Base-by-base conservation (phyloP, 2,797 vertebrate species). In the Scleropages formosus region DNA sequence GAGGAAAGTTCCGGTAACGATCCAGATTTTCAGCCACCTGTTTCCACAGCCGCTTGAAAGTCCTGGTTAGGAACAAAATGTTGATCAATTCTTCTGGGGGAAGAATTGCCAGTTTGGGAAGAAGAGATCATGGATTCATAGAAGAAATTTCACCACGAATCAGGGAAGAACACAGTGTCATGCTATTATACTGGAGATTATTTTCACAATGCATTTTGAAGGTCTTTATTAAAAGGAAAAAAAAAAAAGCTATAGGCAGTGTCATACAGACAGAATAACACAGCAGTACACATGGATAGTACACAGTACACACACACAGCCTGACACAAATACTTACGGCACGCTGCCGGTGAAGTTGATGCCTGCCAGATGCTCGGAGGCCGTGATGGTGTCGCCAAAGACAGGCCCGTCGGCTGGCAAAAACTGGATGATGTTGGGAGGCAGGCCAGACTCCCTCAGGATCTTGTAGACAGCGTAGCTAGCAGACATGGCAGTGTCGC, bases 331-430 rank as follows among this genome's bases (percentile, higher is more conserved):
- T 60, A 83, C 94, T 77, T 85, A 95, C 97, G 94, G 95, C 65
- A 98, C 95, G 0, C 97, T 98, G 89, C 97, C 97, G 0, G 97
- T 98, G 91, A 99, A 99, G 85, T 97, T 99, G 89, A 99, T 89
- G 59, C 95, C 97, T 0, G 95, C 93, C 75, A 98, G 92, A 81
- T 98, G 95, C 80, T 94, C 84, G 0, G 96, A 98, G 81, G 91
- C 77, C 1, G 95, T 97, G 80, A 98, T 8, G 0, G 93, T 0
- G 79, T 98, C 95, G 0, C 97, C 97, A 0, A 98, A 99, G 0
- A 93, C 87, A 0, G 96, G 95, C 0, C 97, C 97, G 0, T 96
- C 94, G 0, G 96, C 90, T 0, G 97, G 97, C 4, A 98, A 91
- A 3, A 99, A 98, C 93, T 99, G 97, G 86, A 98, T 86, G 69